A percentile compares a stretch with the other conserved stretches of the same genome.
Conservation (phyloP, 2,797 vertebrate genomes). For the Hyperoplus lanceolatus region DNA sequence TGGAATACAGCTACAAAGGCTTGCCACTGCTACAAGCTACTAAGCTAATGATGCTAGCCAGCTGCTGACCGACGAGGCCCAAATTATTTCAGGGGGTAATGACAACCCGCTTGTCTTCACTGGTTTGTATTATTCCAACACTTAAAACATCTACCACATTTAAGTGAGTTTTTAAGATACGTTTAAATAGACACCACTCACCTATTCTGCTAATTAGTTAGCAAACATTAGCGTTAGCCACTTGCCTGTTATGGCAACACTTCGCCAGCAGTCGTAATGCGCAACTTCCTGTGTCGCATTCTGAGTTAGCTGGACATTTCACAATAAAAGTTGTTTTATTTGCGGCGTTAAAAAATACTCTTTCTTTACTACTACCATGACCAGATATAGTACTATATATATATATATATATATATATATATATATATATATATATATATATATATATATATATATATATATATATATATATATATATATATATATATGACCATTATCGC, state of each 20-base stretch:
- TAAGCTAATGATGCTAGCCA: constrained; percentile 45
- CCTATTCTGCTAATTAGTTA: constrained; percentile 75
- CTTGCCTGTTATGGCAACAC: constrained; percentile 84
- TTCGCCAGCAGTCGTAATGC: constrained; percentile 79
- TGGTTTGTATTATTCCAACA: neutral
- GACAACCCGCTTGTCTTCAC: constrained; percentile 47
- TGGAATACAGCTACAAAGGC: constrained; percentile 55
- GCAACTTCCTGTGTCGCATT: constrained; percentile 80
- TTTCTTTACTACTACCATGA: too few species aligned
- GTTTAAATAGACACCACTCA: constrained; percentile 59
- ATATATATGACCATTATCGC: neutral
- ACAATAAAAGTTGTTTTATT: constrained; percentile 68
- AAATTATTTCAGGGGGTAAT: constrained; percentile 39
- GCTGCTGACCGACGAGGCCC: constrained; percentile 67
- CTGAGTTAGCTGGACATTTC: constrained; percentile 54
- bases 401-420: too few species aligned
- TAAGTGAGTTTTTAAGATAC: neutral
- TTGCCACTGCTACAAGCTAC: constrained; percentile 57
- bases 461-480: neutral
- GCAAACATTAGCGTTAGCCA: constrained; percentile 84
- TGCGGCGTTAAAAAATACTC: neutral
- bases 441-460: too few species aligned
- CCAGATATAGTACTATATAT: neutral
- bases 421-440: too few species aligned
- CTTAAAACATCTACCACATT: neutral